Base-by-base conservation (phyloP, 2,888 invertebrate species). In the Villa cingulata region DNA sequence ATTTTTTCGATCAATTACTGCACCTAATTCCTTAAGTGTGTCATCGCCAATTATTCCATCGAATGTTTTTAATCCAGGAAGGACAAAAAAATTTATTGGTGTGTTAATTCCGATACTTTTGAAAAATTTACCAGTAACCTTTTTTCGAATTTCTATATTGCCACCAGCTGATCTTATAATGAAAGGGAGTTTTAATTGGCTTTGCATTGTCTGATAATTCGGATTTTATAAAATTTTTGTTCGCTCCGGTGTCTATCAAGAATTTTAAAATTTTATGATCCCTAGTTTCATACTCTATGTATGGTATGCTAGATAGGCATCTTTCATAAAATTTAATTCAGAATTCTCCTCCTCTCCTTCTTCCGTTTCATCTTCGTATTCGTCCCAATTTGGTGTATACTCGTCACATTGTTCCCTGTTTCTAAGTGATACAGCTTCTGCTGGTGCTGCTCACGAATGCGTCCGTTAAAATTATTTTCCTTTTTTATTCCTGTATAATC, bases 241-340 rank as follows among this genome's bases (percentile, higher is more conserved):
- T 48, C 1, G 46, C 39, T 2, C 50, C 29, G 7, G 48, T 50
- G 37, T 50, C 37, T n/a, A 50, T 32, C 20, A 48, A 15, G 17
- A 48, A 48, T 20, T 46, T 48, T 7, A 46, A 19, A 27, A 38
- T 41, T 23, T 44, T 20, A 1, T 41, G 27, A 12, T 44, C 19
- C 39, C 39, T 44, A 4, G 32, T 46, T 3, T 5, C 16, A 17
- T 51, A 46, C 10, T 51, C 43, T 48, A 51, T 14, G 46, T 45
- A 49, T 37, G 45, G 51, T 17, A 47, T 40, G 48, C 49, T 45
- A 41, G 49, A 49, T 41, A 48, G 46, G 44, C 48, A 18, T 38
- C 41, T 39, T 16, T 48, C 46, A 39, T 44, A 48, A 48, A 48
- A 51, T 51, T 51, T 46, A 45, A 7, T 36, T 51, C 46, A 5